These are phyloP conservation scores for Lasioglossum calceatum DNA, from an alignment of 2,888 invertebrate species.

Conservation along the genomic window DNA sequence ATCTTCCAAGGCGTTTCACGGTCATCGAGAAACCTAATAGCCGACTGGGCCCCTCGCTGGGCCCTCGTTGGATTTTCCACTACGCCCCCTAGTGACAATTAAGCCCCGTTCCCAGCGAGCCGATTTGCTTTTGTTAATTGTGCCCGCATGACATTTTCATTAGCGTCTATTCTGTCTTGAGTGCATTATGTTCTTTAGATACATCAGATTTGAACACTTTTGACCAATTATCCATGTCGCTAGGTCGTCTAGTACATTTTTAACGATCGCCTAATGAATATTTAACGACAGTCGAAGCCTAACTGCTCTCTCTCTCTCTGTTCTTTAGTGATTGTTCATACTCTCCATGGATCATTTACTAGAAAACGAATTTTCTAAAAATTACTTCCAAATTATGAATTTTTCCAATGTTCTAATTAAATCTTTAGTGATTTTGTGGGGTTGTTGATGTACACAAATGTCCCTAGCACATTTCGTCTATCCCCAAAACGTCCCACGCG, in stretches of 20 bases:
- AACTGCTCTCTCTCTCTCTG: background rate
- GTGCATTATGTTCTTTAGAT: background rate
- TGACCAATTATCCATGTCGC: background rate
- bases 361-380: background rate
- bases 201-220: background rate
- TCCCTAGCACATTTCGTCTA: background rate
- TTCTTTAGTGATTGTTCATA: background rate
- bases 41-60: background rate
- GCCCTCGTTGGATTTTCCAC: background rate
- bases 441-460: background rate
- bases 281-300: background rate
- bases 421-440: background rate
- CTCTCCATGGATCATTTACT: background rate
- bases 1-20: background rate
- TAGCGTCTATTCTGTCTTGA: background rate
- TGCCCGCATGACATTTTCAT: background rate
- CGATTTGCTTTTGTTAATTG: conserved; percentile 18
- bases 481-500: background rate
- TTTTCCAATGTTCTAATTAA: background rate
- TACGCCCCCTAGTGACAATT: conserved; percentile 10
- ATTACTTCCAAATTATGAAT: background rate
- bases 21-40: conserved; percentile 12
- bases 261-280: background rate
- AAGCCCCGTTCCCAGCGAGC: conserved; percentile 4
- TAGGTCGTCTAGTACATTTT: background rate